Evolutionary conservation across 2,888 invertebrate species (phyloP).

Genomic region (Acleris cristana): DNA sequence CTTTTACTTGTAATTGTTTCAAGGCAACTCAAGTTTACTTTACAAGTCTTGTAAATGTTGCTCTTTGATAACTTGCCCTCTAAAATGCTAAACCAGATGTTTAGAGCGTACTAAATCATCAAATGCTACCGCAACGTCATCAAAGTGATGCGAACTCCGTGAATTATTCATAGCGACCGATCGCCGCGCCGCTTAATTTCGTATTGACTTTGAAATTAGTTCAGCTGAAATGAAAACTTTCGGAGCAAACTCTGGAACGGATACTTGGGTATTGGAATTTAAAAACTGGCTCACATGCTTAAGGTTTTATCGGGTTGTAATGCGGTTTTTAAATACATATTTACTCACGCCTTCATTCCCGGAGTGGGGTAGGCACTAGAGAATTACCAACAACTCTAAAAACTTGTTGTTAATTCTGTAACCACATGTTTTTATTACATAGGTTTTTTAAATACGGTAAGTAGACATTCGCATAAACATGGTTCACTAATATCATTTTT

Average conservation of each 20-base stretch:
- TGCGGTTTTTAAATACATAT: too few species aligned
- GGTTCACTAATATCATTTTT: too few species aligned
- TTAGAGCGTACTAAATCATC: slow-evolving; percentile 17
- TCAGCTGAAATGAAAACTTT: slow-evolving; percentile 26
- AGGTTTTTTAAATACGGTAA: too few species aligned
- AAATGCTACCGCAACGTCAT: slow-evolving; percentile 22
- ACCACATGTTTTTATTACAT: too few species aligned
- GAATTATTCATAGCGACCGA: slow-evolving; percentile 37
- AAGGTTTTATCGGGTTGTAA: too few species aligned
- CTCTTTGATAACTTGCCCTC: not conserved
- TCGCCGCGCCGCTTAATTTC: slow-evolving; percentile 35
- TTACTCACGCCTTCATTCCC: too few species aligned
- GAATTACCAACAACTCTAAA: too few species aligned
- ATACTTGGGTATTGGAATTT: not conserved
- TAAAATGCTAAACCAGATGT: slow-evolving; percentile 5
- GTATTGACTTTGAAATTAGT: slow-evolving; percentile 37
- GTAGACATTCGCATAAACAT: too few species aligned
- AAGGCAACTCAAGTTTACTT: not conserved
- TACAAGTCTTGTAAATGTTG: not conserved
- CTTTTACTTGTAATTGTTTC: not conserved
- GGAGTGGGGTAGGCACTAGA: too few species aligned
- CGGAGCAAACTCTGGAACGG: slow-evolving; percentile 4
- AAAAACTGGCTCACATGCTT: too few species aligned
- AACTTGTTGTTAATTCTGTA: too few species aligned
- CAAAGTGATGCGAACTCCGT: slow-evolving; percentile 25